Conservation (phyloP, 2,797 vertebrate species). For the Buphagus erythrorhynchus region DNA sequence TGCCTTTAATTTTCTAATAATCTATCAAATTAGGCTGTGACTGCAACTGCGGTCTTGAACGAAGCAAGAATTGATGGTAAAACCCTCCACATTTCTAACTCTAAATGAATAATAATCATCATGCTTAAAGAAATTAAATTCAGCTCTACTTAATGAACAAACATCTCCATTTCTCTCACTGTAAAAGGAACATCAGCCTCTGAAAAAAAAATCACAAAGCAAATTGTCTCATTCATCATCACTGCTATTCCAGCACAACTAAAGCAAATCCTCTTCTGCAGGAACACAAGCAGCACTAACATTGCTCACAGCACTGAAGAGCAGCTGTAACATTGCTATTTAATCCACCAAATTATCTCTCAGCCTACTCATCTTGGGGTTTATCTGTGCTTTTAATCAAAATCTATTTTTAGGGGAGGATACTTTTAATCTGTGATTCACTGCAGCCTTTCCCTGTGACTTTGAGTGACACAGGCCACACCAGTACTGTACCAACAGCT, state of each 20-base stretch:
- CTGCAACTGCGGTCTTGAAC: background rate
- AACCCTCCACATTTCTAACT: background rate
- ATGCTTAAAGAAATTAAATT: background rate
- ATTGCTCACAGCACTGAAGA: background rate
- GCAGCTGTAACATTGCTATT: constrained; percentile 7
- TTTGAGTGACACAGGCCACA: background rate
- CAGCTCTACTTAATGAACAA: background rate
- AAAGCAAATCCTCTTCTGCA: background rate
- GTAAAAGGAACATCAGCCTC: background rate
- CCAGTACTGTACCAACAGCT: background rate
- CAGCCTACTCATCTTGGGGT: background rate
- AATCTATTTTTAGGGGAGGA: background rate
- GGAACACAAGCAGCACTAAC: background rate
- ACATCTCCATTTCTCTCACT: background rate
- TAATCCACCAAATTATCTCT: background rate
- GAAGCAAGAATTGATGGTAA: background rate
- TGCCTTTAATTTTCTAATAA: background rate
- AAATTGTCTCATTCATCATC: background rate
- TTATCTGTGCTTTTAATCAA: background rate
- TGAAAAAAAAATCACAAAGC: background rate
- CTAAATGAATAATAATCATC: background rate
- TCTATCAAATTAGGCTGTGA: background rate
- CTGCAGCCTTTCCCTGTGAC: background rate
- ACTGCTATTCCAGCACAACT: background rate
- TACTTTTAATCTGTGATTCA: background rate